Evolutionary conservation across 2,888 invertebrate genomes (phyloP).

Genomic region (Erannis defoliaria): DNA sequence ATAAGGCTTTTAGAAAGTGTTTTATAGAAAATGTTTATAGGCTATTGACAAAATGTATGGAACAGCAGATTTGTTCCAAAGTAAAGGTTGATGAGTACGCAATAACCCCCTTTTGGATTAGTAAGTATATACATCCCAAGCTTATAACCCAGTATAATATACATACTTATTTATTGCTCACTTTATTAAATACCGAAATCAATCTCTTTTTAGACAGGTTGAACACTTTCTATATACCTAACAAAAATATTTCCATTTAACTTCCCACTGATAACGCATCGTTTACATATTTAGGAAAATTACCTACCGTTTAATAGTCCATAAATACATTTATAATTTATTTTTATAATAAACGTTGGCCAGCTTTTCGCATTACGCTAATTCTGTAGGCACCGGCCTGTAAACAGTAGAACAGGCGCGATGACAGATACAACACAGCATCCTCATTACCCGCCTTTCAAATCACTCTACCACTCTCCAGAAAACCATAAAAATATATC

Average conservation of each 20-base stretch:
- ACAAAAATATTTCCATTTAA: slow-evolving; percentile 2
- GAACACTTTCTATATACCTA: no score
- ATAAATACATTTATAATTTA: slow-evolving; percentile 57
- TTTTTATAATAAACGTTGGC: slow-evolving; percentile 61
- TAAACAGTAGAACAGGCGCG: slow-evolving; percentile 73
- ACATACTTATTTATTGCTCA: no score
- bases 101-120: no score
- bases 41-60: no score
- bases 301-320: slow-evolving; percentile 52
- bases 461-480: slow-evolving; percentile 68
- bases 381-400: slow-evolving; percentile 62
- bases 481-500: slow-evolving; percentile 71
- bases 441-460: slow-evolving; percentile 76
- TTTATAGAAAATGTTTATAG: no score
- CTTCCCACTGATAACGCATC: slow-evolving; percentile 43
- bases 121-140: no score
- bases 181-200: no score
- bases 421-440: slow-evolving; percentile 77
- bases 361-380: slow-evolving; percentile 65
- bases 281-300: slow-evolving; percentile 41
- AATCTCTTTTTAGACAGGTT: no score
- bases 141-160: no score
- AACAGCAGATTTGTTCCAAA: no score
- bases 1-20: no score
- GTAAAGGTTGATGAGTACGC: no score